These are phyloP conservation scores for Noctua pronuba DNA, from an alignment of 2,888 invertebrate genomes.

Conservation along the genomic window DNA sequence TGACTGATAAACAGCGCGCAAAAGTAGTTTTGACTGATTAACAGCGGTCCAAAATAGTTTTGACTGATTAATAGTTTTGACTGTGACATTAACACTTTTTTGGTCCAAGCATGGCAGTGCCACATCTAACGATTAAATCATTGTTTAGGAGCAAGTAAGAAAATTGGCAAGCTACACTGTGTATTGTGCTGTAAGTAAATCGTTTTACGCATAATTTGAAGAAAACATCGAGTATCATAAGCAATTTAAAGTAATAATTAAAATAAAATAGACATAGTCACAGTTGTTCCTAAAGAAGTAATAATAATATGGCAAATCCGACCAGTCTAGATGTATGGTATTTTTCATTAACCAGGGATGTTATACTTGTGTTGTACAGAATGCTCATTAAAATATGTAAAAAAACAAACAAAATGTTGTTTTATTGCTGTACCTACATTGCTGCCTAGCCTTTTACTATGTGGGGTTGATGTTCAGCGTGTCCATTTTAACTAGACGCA, in stretches of 20 bases:
- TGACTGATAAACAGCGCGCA: no score
- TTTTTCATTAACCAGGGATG: constrained; percentile 64
- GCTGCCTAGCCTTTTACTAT: background rate
- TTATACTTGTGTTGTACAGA: constrained; percentile 77
- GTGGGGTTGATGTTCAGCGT: no score
- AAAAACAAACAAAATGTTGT: constrained; percentile 50
- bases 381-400: constrained; percentile 74
- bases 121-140: background rate
- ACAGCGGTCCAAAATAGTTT: no score
- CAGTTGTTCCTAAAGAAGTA: constrained; percentile 42
- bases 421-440: constrained; percentile 45
- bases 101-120: no score
- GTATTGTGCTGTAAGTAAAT: constrained; percentile 7
- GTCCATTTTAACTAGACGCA: no score
- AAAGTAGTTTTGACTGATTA: no score
- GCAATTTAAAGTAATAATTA: constrained; percentile 6
- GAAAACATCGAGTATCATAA: background rate
- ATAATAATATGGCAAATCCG: constrained; percentile 38
- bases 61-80: no score
- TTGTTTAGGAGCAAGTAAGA: background rate
- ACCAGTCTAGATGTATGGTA: constrained; percentile 57
- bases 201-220: background rate
- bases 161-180: background rate
- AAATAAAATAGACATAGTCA: constrained; percentile 17
- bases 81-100: no score